phyloP scores from a whole-genome alignment of 2,888 invertebrate species.

The Pollenia griseotomentosa region DNA sequence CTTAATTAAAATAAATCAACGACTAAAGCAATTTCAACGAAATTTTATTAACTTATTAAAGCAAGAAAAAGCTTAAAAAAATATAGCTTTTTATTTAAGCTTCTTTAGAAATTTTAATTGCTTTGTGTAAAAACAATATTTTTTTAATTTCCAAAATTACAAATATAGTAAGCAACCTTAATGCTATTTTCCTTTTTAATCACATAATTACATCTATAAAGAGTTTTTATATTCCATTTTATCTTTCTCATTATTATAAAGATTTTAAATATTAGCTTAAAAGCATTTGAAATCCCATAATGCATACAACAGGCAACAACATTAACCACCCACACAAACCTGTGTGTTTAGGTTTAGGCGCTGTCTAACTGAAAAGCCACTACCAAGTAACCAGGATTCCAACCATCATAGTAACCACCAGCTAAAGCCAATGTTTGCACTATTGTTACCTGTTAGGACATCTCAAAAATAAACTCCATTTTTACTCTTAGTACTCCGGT shows the following conservation, averaged over 20 bases:
- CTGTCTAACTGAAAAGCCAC: not conserved
- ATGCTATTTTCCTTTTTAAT: too few species aligned
- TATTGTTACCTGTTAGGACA: not conserved
- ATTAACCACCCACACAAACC: not conserved
- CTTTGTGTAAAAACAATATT: too few species aligned
- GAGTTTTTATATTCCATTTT: not conserved
- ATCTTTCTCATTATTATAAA: not conserved
- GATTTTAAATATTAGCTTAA: slow-evolving; percentile 12
- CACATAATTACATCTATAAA: too few species aligned
- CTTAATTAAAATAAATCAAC: slow-evolving; percentile 1
- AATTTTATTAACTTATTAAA: too few species aligned
- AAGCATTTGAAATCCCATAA: not conserved
- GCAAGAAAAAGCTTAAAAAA: too few species aligned
- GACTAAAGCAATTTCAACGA: too few species aligned
- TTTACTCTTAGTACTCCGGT: not conserved
- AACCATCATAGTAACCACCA: not conserved
- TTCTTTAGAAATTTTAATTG: too few species aligned
- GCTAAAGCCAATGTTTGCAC: not conserved
- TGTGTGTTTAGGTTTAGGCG: not conserved
- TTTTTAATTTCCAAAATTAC: too few species aligned
- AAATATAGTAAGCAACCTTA: too few species aligned
- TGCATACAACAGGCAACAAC: not conserved
- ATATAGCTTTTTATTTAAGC: too few species aligned
- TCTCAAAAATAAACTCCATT: not conserved
- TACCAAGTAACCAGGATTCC: not conserved